phyloP scores from a whole-genome alignment of 1,140 invertebrate species.

The Pentalonia nigronervosa region DNA sequence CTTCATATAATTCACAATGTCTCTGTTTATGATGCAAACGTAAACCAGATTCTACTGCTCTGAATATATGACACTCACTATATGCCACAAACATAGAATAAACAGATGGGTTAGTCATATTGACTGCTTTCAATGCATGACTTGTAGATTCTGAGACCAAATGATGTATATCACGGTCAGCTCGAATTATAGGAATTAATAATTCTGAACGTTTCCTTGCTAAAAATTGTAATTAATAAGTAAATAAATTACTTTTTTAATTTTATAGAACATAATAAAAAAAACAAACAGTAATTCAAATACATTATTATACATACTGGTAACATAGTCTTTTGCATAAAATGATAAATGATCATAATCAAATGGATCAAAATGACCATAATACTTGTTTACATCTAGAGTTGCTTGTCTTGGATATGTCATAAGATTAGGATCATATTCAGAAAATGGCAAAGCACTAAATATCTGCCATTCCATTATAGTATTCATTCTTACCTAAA shows the following conservation, averaged over 20 bases:
- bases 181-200: constrained; percentile 70
- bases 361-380: constrained; percentile 80
- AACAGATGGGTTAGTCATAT: constrained; percentile 65
- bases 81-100: constrained; percentile 73
- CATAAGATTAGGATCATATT: constrained; percentile 74
- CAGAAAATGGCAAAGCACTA: constrained; percentile 81
- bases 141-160: constrained; percentile 41
- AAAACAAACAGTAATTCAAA: background rate
- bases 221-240: constrained; percentile 52
- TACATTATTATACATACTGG: constrained; percentile 66
- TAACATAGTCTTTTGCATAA: constrained; percentile 81
- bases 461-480: constrained; percentile 82
- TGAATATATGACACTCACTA: constrained; percentile 72
- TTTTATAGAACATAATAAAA: background rate
- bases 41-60: constrained; percentile 76
- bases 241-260: background rate
- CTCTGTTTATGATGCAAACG: constrained; percentile 61
- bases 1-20: constrained; percentile 47
- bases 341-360: constrained; percentile 80
- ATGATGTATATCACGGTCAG: constrained; percentile 71
- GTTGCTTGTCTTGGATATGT: constrained; percentile 67
- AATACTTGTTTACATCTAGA: constrained; percentile 78
- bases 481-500: constrained; percentile 84
- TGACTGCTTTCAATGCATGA: constrained; percentile 47
- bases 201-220: constrained; percentile 69